These are phyloP conservation scores for Leptodactylus fallax DNA, from an alignment of 2,797 vertebrate genomes.

Conservation along the genomic window DNA sequence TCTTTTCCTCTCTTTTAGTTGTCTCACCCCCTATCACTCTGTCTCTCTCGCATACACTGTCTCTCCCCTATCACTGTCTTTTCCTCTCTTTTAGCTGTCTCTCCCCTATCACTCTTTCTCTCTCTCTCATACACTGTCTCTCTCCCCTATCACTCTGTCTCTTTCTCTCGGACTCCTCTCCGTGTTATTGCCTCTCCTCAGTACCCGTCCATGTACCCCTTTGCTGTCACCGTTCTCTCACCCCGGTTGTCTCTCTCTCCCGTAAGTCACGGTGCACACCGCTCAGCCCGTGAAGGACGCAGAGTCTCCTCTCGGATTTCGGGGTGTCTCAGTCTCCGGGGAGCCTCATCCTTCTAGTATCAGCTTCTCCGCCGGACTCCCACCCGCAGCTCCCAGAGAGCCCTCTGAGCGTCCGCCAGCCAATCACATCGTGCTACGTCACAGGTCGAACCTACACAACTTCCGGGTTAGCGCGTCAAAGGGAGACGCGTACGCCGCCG, in stretches of 20 bases:
- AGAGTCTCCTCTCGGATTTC: not conserved
- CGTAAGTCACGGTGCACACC: not conserved
- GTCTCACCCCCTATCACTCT: not conserved
- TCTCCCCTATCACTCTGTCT: not conserved
- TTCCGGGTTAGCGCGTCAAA: conserved; percentile 49
- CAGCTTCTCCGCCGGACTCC: conserved; percentile 36
- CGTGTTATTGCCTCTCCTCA: too few relatives aligned
- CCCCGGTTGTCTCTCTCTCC: not conserved
- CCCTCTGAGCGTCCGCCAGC: conserved; percentile 34
- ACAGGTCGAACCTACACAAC: not conserved
- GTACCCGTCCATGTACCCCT: too few relatives aligned
- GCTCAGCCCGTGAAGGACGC: not conserved
- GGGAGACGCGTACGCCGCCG: conserved; percentile 30
- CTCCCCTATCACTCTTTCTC: not conserved
- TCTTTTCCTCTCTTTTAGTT: not conserved
- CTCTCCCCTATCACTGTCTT: too few relatives aligned
- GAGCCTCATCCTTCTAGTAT: conserved; percentile 40
- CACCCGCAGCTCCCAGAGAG: conserved; percentile 47
- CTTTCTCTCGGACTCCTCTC: too few relatives aligned
- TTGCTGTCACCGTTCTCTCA: not conserved
- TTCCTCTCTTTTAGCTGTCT: too few relatives aligned
- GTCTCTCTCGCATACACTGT: not conserved
- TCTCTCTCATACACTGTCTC: too few relatives aligned
- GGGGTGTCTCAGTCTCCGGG: conserved; percentile 24
- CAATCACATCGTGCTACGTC: conserved; percentile 39